These are phyloP conservation scores for Coluber constrictor DNA, from an alignment of 2,797 vertebrate genomes.

Conservation along the genomic window DNA sequence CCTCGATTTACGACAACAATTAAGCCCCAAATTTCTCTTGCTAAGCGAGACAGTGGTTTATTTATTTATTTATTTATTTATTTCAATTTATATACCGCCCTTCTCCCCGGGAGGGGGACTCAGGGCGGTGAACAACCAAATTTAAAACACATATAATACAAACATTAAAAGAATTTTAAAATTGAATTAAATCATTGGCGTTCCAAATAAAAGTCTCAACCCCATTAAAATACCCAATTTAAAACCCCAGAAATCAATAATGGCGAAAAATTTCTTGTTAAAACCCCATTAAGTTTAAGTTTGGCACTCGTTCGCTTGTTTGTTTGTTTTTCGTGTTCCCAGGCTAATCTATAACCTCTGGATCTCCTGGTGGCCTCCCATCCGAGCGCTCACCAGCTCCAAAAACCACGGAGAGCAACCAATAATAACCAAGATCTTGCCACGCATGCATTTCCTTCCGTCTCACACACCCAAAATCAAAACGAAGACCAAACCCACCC, in stretches of 20 bases:
- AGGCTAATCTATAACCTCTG: neutral
- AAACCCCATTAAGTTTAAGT: too few species aligned
- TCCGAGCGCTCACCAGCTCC: neutral
- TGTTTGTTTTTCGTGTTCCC: neutral
- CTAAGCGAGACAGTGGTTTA: neutral
- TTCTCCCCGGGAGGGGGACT: too few species aligned
- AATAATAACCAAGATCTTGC: neutral
- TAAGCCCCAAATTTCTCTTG: neutral
- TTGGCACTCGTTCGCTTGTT: neutral
- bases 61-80: too few species aligned
- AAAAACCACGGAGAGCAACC: neutral
- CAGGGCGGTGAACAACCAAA: too few species aligned
- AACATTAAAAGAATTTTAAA: too few species aligned
- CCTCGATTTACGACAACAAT: neutral
- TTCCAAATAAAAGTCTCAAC: too few species aligned
- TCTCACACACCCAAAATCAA: fast-evolving
- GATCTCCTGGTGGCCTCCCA: neutral
- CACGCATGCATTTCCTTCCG: fast-evolving
- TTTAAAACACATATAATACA: too few species aligned
- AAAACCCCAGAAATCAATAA: too few species aligned
- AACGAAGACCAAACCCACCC: neutral
- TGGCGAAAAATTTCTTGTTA: too few species aligned
- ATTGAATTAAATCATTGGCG: too few species aligned
- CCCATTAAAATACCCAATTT: too few species aligned
- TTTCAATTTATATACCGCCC: too few species aligned